These are phyloP conservation scores for Drosophila demipolita DNA, from an alignment of 2,888 invertebrate genomes.

Conservation along the genomic window DNA sequence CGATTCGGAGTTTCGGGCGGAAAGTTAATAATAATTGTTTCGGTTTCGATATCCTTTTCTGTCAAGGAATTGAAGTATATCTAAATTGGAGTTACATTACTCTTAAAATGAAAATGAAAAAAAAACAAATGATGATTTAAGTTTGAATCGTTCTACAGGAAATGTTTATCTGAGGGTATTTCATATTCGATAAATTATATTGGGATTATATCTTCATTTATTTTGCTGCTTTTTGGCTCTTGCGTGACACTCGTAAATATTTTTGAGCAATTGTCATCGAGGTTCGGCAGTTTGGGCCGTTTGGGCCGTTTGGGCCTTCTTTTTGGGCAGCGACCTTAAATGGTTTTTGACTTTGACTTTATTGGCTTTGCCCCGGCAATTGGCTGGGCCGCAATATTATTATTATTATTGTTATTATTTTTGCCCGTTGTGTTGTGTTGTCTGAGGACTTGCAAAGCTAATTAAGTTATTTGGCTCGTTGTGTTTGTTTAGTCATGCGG, in stretches of 20 bases:
- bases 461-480: slow-evolving; percentile 68
- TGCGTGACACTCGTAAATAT: slow-evolving; percentile 56
- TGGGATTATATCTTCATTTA: slow-evolving; percentile 25
- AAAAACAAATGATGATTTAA: neutral
- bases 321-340: slow-evolving; percentile 67
- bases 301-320: slow-evolving; percentile 17
- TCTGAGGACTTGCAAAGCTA: slow-evolving; percentile 65
- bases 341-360: slow-evolving; percentile 76
- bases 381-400: slow-evolving; percentile 36
- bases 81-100: neutral
- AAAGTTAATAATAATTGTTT: neutral
- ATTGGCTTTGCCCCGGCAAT: slow-evolving; percentile 50
- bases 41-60: neutral
- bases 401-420: slow-evolving; percentile 29
- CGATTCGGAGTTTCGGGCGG: no score
- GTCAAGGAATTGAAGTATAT: neutral
- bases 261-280: slow-evolving; percentile 50
- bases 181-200: slow-evolving; percentile 1
- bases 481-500: slow-evolving; percentile 58
- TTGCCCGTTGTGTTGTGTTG: slow-evolving; percentile 28
- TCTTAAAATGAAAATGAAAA: no score
- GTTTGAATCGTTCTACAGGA: neutral
- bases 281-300: slow-evolving; percentile 22
- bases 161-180: slow-evolving; percentile 25
- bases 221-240: slow-evolving; percentile 1